Evolutionary conservation across 1,140 invertebrate species (phyloP).

Genomic region (Ceratina australensis): DNA sequence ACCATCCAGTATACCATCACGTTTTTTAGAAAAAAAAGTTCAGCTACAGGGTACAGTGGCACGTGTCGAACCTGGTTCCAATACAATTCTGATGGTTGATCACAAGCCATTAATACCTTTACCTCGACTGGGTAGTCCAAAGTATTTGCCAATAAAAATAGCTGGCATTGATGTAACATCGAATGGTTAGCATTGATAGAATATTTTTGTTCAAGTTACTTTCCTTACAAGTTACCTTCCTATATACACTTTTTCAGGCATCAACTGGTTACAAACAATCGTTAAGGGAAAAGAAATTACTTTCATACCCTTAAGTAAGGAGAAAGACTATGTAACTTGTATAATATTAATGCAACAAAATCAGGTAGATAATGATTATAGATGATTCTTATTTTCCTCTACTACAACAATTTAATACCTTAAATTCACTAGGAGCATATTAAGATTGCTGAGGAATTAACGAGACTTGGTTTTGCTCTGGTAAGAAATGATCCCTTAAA

Average conservation of each 20-base stretch:
- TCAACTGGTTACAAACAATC: conserved; percentile 80
- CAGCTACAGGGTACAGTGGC: conserved; percentile 76
- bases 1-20: conserved; percentile 77
- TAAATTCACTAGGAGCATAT: conserved; percentile 59
- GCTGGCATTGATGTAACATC: conserved; percentile 77
- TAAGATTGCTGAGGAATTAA: conserved; percentile 75
- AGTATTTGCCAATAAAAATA: conserved; percentile 79
- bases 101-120: conserved; percentile 78
- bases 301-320: conserved; percentile 76
- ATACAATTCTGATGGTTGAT: conserved; percentile 77
- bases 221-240: not conserved
- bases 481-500: conserved; percentile 62
- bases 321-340: conserved; percentile 76
- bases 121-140: conserved; percentile 67
- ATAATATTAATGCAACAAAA: conserved; percentile 75
- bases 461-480: conserved; percentile 78
- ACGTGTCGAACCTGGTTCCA: conserved; percentile 76
- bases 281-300: conserved; percentile 74
- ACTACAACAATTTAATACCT: conserved; percentile 4
- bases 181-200: conserved; percentile 69
- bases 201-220: not conserved
- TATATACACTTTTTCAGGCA: conserved; percentile 60
- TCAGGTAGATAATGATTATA: conserved; percentile 58
- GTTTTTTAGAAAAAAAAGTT: conserved; percentile 75
- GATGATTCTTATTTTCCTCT: not conserved